Percentiles rank a stretch among this genome's conserved stretches.
These are phyloP conservation scores for Pseudomyrmex pallidus DNA, from an alignment of 1,140 invertebrate genomes.

Conservation along the genomic window DNA sequence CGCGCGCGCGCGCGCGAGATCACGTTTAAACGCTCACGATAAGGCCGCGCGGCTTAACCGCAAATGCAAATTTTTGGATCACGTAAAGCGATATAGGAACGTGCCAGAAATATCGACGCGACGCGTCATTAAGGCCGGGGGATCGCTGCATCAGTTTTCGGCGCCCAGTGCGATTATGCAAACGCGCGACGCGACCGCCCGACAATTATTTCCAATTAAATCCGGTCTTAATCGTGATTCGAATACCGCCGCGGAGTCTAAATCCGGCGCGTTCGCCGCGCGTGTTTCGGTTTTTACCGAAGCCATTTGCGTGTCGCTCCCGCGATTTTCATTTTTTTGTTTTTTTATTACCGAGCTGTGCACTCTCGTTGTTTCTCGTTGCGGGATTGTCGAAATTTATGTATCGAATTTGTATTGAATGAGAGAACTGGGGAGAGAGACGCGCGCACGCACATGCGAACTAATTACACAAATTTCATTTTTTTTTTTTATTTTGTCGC, in stretches of 20 bases:
- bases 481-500: not conserved
- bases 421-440: not conserved
- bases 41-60: constrained; percentile 1
- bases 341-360: constrained; percentile 7
- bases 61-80: constrained; percentile 66
- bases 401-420: not conserved
- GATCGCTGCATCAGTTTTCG: constrained; percentile 66
- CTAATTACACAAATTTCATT: not conserved
- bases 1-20: not conserved
- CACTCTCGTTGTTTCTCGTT: too few species aligned
- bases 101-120: constrained; percentile 70
- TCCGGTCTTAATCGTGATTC: constrained; percentile 69
- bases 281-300: not conserved
- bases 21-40: not conserved
- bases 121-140: constrained; percentile 48
- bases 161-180: constrained; percentile 63
- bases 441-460: not conserved
- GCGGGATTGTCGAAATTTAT: not conserved
- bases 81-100: constrained; percentile 68
- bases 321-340: not conserved
- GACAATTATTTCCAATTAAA: constrained; percentile 72
- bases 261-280: not conserved
- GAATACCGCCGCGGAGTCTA: constrained; percentile 30
- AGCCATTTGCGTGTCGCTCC: too few species aligned
- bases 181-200: constrained; percentile 22